Conservation (phyloP, 2,113 vertebrate species). For the Apteryx owenii region DNA sequence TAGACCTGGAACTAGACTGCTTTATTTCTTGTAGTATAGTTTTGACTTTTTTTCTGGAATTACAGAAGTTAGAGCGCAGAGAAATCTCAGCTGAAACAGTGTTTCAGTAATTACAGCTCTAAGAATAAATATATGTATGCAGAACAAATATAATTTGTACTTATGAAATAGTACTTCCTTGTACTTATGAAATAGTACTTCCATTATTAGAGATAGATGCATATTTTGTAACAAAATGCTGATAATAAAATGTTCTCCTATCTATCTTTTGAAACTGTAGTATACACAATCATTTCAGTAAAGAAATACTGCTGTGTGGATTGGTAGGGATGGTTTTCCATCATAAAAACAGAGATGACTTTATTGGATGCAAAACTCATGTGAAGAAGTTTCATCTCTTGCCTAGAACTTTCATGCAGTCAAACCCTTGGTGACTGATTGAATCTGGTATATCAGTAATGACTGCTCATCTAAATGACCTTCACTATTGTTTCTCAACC, state of each 20-base stretch:
- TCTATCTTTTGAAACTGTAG: not conserved
- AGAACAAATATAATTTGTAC: not conserved
- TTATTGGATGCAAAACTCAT: not conserved
- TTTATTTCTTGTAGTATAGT: not conserved
- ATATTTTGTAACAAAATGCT: not conserved
- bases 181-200: not conserved
- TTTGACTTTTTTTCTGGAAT: not conserved
- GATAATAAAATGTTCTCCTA: not conserved
- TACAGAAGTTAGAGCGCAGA: not conserved
- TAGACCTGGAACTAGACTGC: not conserved
- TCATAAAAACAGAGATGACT: not conserved
- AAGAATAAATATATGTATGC: not conserved
- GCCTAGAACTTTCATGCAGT: not conserved
- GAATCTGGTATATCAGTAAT: not conserved
- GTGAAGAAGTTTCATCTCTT: not conserved
- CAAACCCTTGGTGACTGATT: not conserved
- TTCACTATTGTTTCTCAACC: not conserved
- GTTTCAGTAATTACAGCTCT: not conserved
- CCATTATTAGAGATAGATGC: not conserved
- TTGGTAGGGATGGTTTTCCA: not conserved
- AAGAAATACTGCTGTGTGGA: not conserved
- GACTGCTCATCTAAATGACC: not conserved
- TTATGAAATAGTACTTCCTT: not conserved
- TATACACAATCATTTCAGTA: not conserved
- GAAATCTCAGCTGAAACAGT: not conserved